Evolutionary conservation across 2,888 invertebrate species (phyloP).

Genomic region (Trissoscelio sp.): DNA sequence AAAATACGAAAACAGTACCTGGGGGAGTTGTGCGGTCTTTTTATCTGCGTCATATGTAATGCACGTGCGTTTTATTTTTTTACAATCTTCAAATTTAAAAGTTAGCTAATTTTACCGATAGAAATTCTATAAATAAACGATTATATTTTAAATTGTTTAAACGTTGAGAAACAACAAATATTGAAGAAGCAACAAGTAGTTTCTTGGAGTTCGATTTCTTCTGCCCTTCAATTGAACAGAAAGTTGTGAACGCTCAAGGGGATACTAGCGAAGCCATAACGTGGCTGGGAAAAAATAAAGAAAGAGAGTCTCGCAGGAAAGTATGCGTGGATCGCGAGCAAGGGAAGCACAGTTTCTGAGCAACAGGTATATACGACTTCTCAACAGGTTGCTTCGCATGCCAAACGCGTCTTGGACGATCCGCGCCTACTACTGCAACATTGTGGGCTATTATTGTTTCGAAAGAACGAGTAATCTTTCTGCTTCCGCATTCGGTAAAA

Average conservation of each 20-base stretch:
- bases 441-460: slow-evolving; percentile 55
- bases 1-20: slow-evolving; percentile 14
- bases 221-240: slow-evolving; percentile 17
- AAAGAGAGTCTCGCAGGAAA: slow-evolving; percentile 64
- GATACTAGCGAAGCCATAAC: slow-evolving; percentile 41
- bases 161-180: slow-evolving; percentile 44
- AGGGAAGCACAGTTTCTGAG: slow-evolving; percentile 69
- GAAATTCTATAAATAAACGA: too few species aligned
- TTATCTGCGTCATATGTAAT: neutral
- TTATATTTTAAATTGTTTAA: too few species aligned
- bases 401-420: slow-evolving; percentile 73
- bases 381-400: slow-evolving; percentile 81
- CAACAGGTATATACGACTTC: slow-evolving; percentile 80
- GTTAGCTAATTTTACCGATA: too few species aligned
- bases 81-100: too few species aligned
- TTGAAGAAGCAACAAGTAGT: slow-evolving; percentile 50
- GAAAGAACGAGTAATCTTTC: slow-evolving; percentile 53
- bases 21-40: neutral
- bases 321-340: slow-evolving; percentile 76
- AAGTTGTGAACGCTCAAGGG: slow-evolving; percentile 16
- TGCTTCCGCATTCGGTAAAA: slow-evolving; percentile 59
- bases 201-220: slow-evolving; percentile 33
- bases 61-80: too few species aligned
- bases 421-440: slow-evolving; percentile 60
- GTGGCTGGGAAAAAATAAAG: slow-evolving; percentile 43